phyloP scores from a whole-genome alignment of 2,888 invertebrate genomes.

The Diplolepis rosae region DNA sequence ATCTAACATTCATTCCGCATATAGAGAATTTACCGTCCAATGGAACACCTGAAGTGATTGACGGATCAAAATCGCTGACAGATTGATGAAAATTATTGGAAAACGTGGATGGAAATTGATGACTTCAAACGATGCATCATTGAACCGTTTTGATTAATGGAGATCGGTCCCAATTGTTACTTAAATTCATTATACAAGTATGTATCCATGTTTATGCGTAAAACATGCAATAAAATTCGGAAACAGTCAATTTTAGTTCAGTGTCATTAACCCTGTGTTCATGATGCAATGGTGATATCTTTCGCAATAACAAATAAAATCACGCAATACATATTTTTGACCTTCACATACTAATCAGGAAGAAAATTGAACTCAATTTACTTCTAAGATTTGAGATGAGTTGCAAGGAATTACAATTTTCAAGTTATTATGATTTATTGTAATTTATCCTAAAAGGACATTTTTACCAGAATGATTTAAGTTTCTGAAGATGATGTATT shows the following conservation, averaged over 20 bases:
- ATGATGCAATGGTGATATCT: too few species aligned
- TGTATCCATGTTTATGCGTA: not conserved
- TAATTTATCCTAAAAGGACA: not conserved
- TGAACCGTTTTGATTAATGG: not conserved
- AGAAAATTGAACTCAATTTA: too few species aligned
- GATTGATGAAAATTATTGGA: slow-evolving; percentile 61
- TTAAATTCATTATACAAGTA: not conserved
- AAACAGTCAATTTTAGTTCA: not conserved
- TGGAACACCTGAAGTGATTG: slow-evolving; percentile 51
- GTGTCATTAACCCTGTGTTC: not conserved
- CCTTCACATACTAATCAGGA: too few species aligned
- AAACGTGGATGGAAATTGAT: slow-evolving; percentile 53
- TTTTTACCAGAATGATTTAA: not conserved
- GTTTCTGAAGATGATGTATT: too few species aligned
- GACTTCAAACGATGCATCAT: slow-evolving; percentile 35
- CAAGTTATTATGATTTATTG: not conserved
- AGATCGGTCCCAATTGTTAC: not conserved
- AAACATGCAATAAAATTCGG: not conserved
- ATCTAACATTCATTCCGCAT: not conserved
- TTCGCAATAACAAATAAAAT: too few species aligned
- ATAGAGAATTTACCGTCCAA: not conserved
- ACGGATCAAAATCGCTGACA: slow-evolving; percentile 58
- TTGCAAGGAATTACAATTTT: too few species aligned
- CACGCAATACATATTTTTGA: too few species aligned
- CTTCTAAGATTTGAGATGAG: too few species aligned